Percentiles rank a stretch among this genome's conserved stretches.
phyloP scores from a whole-genome alignment of 2,113 vertebrate genomes.

The Crotalus helleri region DNA sequence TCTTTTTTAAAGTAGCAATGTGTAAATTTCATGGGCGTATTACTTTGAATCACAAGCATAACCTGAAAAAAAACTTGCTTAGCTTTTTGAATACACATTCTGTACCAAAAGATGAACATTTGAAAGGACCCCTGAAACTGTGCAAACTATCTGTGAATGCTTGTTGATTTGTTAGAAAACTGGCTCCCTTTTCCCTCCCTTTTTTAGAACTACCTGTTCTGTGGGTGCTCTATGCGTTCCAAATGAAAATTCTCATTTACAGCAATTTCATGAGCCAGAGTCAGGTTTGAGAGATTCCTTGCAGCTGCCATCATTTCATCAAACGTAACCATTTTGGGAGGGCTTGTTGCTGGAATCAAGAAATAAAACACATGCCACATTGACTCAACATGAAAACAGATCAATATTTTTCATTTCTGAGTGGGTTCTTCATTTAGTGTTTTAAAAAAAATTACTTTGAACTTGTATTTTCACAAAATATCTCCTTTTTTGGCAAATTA shows the following conservation, averaged over 20 bases:
- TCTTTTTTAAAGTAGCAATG: not conserved
- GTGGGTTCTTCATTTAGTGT: not conserved
- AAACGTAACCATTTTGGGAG: conserved; percentile 80
- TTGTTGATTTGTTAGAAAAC: not conserved
- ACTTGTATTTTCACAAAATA: not conserved
- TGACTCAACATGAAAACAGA: not conserved
- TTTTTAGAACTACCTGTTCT: conserved; percentile 75
- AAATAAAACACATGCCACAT: conserved; percentile 3
- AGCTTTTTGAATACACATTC: not conserved
- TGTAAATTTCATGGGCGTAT: not conserved
- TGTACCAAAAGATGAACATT: not conserved
- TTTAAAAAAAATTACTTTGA: not conserved
- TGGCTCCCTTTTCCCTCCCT: not conserved
- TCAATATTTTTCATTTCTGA: not conserved
- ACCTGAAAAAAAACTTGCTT: not conserved
- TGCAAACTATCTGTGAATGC: not conserved
- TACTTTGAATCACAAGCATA: not conserved
- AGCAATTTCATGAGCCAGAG: conserved; percentile 88
- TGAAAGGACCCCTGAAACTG: not conserved
- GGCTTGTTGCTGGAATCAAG: conserved; percentile 77
- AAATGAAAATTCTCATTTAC: conserved; percentile 82
- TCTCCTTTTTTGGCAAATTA: not conserved
- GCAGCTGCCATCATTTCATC: conserved; percentile 86
- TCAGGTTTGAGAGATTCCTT: conserved; percentile 81
- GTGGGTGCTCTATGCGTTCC: conserved; percentile 70